Evolutionary conservation across 2,888 invertebrate genomes (phyloP).

Genomic region (Mimumesa dahlbomi): DNA sequence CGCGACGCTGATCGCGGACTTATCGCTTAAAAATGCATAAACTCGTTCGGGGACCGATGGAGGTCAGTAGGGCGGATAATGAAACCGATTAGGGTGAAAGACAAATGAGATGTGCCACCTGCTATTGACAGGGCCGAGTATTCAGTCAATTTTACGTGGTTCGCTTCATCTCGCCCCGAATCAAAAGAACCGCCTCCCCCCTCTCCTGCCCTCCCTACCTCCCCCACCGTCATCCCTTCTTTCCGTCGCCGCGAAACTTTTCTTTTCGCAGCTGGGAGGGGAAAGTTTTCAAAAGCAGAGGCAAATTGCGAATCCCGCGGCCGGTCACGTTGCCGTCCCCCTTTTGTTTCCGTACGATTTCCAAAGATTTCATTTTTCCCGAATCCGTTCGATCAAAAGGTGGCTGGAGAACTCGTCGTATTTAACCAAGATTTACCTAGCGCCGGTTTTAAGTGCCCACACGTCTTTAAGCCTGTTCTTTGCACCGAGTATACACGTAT

Average conservation of each 20-base stretch:
- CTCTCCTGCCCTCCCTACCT: neutral
- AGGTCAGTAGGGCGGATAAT: conserved; percentile 27
- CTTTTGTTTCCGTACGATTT: no score
- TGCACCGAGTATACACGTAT: conserved; percentile 12
- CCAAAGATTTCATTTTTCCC: no score
- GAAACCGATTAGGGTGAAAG: conserved; percentile 24
- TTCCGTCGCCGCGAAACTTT: no score
- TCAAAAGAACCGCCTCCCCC: conserved; percentile 14
- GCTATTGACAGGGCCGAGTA: conserved; percentile 35
- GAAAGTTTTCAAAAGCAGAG: no score
- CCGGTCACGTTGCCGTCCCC: neutral
- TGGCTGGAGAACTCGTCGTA: conserved; percentile 7
- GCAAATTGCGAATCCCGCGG: no score
- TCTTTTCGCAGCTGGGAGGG: no score
- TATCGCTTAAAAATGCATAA: conserved; percentile 7
- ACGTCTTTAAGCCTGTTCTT: conserved; percentile 37
- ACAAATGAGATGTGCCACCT: conserved; percentile 18
- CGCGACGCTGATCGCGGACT: neutral
- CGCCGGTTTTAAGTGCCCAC: conserved; percentile 33
- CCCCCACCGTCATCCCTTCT: no score
- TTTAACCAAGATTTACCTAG: conserved; percentile 16
- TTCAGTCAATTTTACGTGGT: neutral
- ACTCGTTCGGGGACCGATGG: neutral
- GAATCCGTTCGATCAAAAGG: no score
- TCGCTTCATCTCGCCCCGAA: conserved; percentile 4